Base-by-base conservation (phyloP, 2,797 vertebrate genomes). In the Tachyglossus aculeatus region DNA sequence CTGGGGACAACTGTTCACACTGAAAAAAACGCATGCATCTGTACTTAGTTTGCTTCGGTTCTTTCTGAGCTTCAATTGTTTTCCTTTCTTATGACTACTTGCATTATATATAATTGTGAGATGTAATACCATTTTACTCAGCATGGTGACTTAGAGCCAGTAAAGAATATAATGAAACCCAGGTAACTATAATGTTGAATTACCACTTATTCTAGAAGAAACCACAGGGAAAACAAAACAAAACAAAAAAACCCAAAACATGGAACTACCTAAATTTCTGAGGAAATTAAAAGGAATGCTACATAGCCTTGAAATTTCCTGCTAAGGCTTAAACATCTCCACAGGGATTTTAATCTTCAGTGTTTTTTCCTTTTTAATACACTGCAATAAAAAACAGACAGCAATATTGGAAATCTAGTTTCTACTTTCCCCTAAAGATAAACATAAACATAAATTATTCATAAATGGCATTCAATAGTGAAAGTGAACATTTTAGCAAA, bases 221-320 rank as follows among this genome's bases (percentile, higher is more conserved):
- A 68, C 43, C 54, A 43, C 43, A 63, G 51, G 13, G 16, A 18
- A 50, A 29, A 41, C 40, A 55, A 21, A 16, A 19, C 6, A 16
- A 38, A 54, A n/a, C n/a, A n/a, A n/a, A n/a, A n/a, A n/a, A n/a
- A n/a, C n/a, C n/a, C n/a, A n/a, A n/a, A n/a, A n/a, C n/a, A n/a
- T n/a, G n/a, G n/a, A n/a, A n/a, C n/a, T n/a, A n/a, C n/a, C n/a
- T n/a, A n/a, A n/a, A n/a, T 75, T 81, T 67, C 71, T 66, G 51
- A 1, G 61, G 72, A 83, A 79, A 78, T 70, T 75, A 24, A 29
- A 59, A 27, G 44, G 40, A 73, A 72, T 55, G 77, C 77, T 47
- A 68, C 63, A 55, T 72, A 54, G 55, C 65, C 47, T 16, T 74
- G 72, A 68, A 83, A 83, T 70, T 71, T 83, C 73, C 67, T 77